Conservation (phyloP, 1,140 invertebrate species). For the Diachasmimorpha longicaudata region DNA sequence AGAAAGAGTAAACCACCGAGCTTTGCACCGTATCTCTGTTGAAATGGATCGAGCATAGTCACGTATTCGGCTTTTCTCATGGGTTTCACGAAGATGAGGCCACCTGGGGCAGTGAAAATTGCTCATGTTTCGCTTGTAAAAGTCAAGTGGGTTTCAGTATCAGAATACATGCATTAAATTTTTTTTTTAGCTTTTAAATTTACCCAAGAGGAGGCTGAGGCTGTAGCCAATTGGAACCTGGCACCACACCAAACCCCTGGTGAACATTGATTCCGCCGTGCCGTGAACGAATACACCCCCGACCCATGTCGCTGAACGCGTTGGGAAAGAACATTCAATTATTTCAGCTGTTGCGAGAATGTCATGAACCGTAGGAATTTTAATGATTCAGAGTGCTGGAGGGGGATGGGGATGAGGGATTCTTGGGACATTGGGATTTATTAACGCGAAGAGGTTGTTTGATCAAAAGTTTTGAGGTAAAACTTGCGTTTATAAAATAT, state of each 20-base stretch:
- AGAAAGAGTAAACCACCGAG: constrained; percentile 82
- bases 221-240: constrained; percentile 85
- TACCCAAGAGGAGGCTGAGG: constrained; percentile 76
- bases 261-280: constrained; percentile 78
- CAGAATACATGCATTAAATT: neutral
- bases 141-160: neutral
- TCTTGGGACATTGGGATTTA: neutral
- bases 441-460: neutral
- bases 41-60: constrained; percentile 88
- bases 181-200: constrained; percentile 2
- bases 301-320: constrained; percentile 75
- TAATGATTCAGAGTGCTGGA: neutral
- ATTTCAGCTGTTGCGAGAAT: neutral
- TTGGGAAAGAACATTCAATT: neutral
- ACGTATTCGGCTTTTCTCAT: constrained; percentile 83
- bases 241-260: constrained; percentile 74
- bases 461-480: too few species aligned
- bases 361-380: neutral
- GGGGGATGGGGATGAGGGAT: neutral
- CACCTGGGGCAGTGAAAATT: constrained; percentile 63
- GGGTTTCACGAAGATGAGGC: constrained; percentile 78
- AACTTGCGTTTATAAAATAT: too few species aligned
- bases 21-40: constrained; percentile 76
- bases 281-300: constrained; percentile 86
- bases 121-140: neutral